phyloP scores from a whole-genome alignment of 2,888 invertebrate species.

The Heteromyza rotundicornis region DNA sequence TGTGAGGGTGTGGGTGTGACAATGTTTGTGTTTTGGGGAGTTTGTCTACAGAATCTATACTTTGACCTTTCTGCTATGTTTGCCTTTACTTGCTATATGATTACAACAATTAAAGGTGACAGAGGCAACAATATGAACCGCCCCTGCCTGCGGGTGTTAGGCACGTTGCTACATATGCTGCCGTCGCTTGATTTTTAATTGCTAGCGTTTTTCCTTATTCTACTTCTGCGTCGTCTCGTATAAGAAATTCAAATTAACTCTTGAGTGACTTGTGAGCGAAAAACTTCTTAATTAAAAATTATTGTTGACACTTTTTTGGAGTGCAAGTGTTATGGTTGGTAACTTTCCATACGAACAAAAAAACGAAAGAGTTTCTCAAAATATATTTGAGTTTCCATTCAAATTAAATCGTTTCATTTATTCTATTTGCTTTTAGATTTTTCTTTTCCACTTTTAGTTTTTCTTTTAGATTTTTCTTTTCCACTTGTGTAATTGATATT shows the following conservation, averaged over 20 bases:
- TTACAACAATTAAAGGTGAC: neutral
- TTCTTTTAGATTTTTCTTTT: too few relatives aligned
- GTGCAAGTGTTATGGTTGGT: constrained; percentile 12
- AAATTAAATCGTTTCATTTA: constrained; percentile 5
- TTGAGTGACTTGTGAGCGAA: constrained; percentile 12
- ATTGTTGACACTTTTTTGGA: constrained; percentile 45
- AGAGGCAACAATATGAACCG: too few relatives aligned
- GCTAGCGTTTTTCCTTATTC: neutral
- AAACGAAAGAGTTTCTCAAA: neutral
- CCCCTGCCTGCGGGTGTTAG: too few relatives aligned
- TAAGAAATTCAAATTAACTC: constrained; percentile 54
- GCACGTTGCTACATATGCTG: neutral
- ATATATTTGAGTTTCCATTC: neutral
- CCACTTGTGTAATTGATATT: neutral
- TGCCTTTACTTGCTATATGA: too few relatives aligned
- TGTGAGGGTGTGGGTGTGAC: too few relatives aligned
- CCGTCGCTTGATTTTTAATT: neutral
- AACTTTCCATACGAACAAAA: too few relatives aligned
- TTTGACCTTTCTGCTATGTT: too few relatives aligned
- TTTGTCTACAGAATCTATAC: too few relatives aligned
- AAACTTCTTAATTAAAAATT: constrained; percentile 52
- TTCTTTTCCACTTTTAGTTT: neutral
- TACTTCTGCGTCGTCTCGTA: constrained; percentile 44
- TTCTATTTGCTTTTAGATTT: neutral
- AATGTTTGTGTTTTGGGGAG: too few relatives aligned